Percentiles rank a stretch among this genome's conserved stretches.
Conservation (phyloP, 2,888 invertebrate species). For the Parnassius glacialis region DNA sequence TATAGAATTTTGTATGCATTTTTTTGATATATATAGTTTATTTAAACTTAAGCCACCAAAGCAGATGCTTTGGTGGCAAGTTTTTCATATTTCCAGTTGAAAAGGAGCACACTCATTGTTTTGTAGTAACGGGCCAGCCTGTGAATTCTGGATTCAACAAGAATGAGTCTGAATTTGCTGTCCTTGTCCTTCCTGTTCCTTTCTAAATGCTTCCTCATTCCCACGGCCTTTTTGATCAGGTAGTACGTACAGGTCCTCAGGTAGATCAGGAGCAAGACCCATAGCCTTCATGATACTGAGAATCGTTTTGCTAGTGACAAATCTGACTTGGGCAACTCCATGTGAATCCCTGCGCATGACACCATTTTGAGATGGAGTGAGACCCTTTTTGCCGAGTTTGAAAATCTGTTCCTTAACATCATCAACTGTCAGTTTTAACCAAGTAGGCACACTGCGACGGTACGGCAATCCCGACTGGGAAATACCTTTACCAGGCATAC, state of each 20-base stretch:
- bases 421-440: constrained; percentile 97
- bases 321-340: constrained; percentile 99
- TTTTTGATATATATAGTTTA: constrained; percentile 52
- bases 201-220: constrained; percentile 99
- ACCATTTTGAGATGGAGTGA: constrained; percentile 99
- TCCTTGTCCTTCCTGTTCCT: constrained; percentile 99
- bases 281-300: constrained; percentile 98
- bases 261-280: constrained; percentile 98
- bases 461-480: constrained; percentile 99
- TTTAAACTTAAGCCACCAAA: constrained; percentile 93
- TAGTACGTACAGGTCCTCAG: constrained; percentile 99
- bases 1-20: no score
- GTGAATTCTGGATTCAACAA: constrained; percentile 99
- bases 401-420: constrained; percentile 99
- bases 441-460: constrained; percentile 98
- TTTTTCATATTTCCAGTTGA: constrained; percentile 99
- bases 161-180: constrained; percentile 98
- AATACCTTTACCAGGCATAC: constrained; percentile 99
- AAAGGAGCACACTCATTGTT: constrained; percentile 95
- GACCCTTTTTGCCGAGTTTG: constrained; percentile 98
- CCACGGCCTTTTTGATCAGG: constrained; percentile 99
- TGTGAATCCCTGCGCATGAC: constrained; percentile 98
- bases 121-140: constrained; percentile 99
- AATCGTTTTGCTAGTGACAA: constrained; percentile 99
- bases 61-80: no score